Percentiles rank a stretch among this genome's conserved stretches.
Evolutionary conservation across 2,888 invertebrate species (phyloP).

Genomic region (Chorisops tibialis): DNA sequence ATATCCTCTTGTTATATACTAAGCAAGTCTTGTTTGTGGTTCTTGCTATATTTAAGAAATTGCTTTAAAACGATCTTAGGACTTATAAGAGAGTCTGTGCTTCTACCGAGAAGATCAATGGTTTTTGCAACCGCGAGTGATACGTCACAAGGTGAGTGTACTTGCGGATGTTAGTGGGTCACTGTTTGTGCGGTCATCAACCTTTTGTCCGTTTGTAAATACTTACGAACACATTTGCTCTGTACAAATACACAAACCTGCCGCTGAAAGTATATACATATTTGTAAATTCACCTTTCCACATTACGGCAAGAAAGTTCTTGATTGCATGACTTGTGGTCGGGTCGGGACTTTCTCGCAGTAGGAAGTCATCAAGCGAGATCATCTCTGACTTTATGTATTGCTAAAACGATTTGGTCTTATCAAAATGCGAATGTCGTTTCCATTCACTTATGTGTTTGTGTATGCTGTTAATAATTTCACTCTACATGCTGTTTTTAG

Average conservation of each 20-base stretch:
- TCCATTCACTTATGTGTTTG: too few species aligned
- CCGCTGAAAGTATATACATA: too few species aligned
- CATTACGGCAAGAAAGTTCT: too few species aligned
- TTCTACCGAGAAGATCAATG: slow-evolving; percentile 33
- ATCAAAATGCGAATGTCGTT: slow-evolving; percentile 21
- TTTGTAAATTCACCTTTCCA: too few species aligned
- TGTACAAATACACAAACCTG: too few species aligned
- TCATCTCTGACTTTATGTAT: slow-evolving; percentile 5
- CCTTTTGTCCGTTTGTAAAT: slow-evolving; percentile 49
- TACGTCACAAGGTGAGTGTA: slow-evolving; percentile 54
- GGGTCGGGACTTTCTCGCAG: slow-evolving; percentile 24
- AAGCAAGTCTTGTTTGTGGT: too few species aligned
- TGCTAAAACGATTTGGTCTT: slow-evolving; percentile 19
- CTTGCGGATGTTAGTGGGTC: slow-evolving; percentile 55
- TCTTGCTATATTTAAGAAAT: too few species aligned
- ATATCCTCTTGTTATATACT: too few species aligned
- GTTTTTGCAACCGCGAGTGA: slow-evolving; percentile 38
- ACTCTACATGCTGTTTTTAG: too few species aligned
- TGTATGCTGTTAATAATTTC: too few species aligned
- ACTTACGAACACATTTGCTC: slow-evolving; percentile 14
- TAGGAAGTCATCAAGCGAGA: slow-evolving; percentile 25
- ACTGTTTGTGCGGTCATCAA: slow-evolving; percentile 54
- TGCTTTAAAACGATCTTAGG: too few species aligned
- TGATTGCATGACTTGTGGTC: too few species aligned
- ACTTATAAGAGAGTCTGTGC: neutral